Percentiles rank a stretch among this genome's conserved stretches.
phyloP scores from a whole-genome alignment of 1,140 invertebrate species.

The Oncopeltus fasciatus region DNA sequence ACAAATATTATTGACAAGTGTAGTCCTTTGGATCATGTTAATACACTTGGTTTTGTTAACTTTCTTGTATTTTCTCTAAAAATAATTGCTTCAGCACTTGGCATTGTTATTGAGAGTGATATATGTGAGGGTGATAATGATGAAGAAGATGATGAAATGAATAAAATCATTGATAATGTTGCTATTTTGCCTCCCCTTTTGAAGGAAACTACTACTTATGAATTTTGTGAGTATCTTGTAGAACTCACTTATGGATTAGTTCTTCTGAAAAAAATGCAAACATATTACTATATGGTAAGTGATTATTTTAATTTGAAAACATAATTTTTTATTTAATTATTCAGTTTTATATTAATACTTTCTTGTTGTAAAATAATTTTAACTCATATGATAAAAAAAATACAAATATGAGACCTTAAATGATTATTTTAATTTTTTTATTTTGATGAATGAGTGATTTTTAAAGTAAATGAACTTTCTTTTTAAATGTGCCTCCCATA shows the following conservation, averaged over 20 bases:
- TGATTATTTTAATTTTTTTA: no score
- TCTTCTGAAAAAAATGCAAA: not conserved
- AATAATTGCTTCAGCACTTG: not conserved
- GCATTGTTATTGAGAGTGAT: not conserved
- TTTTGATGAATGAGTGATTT: no score
- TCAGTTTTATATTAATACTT: no score
- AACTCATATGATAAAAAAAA: no score
- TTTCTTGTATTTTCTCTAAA: not conserved
- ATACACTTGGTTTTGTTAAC: not conserved
- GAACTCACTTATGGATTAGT: not conserved
- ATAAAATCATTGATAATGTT: not conserved
- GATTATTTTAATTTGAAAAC: not conserved
- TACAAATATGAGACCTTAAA: no score
- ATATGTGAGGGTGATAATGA: not conserved
- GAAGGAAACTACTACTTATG: not conserved
- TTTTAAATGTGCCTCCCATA: no score
- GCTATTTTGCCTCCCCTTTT: not conserved
- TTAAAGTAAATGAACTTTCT: no score
- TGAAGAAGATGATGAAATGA: not conserved
- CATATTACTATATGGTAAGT: conserved; percentile 13
- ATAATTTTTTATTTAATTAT: no score
- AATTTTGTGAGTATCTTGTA: not conserved
- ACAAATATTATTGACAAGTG: not conserved
- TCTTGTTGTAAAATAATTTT: no score
- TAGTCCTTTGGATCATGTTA: conserved; percentile 10